Base-by-base conservation (phyloP, 1,140 invertebrate species). In the Chrysomallon squamiferum region DNA sequence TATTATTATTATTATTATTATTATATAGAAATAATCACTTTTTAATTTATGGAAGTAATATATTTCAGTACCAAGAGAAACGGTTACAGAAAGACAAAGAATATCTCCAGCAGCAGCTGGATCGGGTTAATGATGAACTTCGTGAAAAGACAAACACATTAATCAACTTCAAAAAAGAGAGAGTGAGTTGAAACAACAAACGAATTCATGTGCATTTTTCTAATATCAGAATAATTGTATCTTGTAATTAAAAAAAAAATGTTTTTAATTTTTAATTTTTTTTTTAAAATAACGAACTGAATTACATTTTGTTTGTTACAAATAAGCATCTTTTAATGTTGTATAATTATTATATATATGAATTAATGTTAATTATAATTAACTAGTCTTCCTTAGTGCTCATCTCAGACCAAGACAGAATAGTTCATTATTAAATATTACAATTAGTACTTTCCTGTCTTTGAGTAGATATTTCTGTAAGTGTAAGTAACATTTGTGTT, bases 21-120 rank as follows among this genome's bases (percentile, higher is more conserved):
- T n/a, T n/a, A n/a, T n/a, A n/a, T n/a, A n/a, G n/a, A n/a, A n/a
- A n/a, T n/a, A n/a, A n/a, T n/a, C n/a, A n/a, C n/a, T n/a, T n/a
- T n/a, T n/a, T n/a, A n/a, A n/a, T n/a, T n/a, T n/a, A n/a, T n/a
- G n/a, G n/a, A n/a, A n/a, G n/a, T n/a, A n/a, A n/a, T 43, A 63
- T 35, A 30, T 41, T 68, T 30, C 62, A 85, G 78, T 81, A 78
- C 59, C 61, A 91, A 83, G 93, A 95, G 84, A 92, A 92, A 77
- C 87, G 92, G n/a, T 85, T 95, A 50, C 91, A 94, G 72, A 91
- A 93, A 82, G 93, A 96, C 84, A 89, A 89, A 68, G 83, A 86
- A 13, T 87, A 94, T 59, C 78, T 94, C 25, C 88, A 89, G 68
- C 90, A 92, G 72, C 92, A 95, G 87, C 90, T 95, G 67, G 87